Base-by-base conservation (phyloP, 2,113 vertebrate species). In the Melanerpes formicivorus region DNA sequence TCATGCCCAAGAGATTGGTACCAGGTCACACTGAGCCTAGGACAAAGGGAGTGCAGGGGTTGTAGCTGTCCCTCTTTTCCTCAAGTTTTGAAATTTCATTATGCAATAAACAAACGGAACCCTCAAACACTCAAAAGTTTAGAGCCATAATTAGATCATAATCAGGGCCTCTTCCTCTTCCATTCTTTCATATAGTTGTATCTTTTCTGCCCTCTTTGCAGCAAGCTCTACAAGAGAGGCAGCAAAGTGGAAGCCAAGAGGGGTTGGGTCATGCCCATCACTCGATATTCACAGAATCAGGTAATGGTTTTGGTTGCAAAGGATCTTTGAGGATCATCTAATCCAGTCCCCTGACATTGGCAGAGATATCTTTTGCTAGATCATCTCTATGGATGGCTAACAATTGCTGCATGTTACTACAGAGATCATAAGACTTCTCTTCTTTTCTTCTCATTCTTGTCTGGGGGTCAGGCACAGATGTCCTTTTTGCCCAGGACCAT, bases 71-170 rank as follows among this genome's bases (percentile, higher is more conserved):
- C 7, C 29, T 66, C 26, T 83, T 84, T 59, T 46, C 26, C 59
- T 87, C 42, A 46, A 4, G 6, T 58, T 85, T 50, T 1, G 21
- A 55, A 37, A 81, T 74, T 66, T 83, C 23, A n/a, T 70, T 65
- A 27, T 19, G 40, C 10, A 83, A 21, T 37, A 32, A 26, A 34
- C 2, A n/a, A 14, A 63, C 26, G 25, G 37, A 83, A 74, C 2
- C 6, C 2, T 2, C 10, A 80, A 77, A 85, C 27, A 65, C n/a
- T 86, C 3, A 46, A 71, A 76, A 80, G 42, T 26, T 18, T 18
- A 80, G 19, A 29, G 55, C 10, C 0, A 0, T 14, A 70, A 6
- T 46, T 32, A 70, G 58, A 29, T 30, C 0, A 0, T 58, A 69
- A 63, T 71, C 10, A 18, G 32, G 26, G 30, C 10, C 59, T 89